Evolutionary conservation across 2,113 vertebrate genomes (phyloP), one percentile per base, ranked within the genome.

Genomic region (Hoplias malabaricus): DNA sequence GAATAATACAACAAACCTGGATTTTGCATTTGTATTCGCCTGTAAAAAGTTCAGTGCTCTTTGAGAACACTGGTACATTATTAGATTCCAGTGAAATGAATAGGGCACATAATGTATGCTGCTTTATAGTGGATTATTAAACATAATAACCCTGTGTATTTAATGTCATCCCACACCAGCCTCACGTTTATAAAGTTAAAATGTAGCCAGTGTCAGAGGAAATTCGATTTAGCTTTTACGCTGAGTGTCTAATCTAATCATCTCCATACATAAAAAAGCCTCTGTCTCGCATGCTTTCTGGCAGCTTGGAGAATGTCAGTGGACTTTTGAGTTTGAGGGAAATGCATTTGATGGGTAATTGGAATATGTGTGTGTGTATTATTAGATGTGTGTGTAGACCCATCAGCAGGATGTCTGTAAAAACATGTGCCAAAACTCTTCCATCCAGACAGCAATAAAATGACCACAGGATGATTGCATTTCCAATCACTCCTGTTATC

Each of bases 181-280:
- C 21, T 57, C 21, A 27, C n/a, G 16, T 23, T 13, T 46, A 46
- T 9, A 50, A 31, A 34, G 11, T 34, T 8, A 71, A 65, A 13
- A 53, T 38, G 23, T 40, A 42, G 16, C 50, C 7, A 27, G 34
- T 42, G 50, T 21, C 43, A 19, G 4, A n/a, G 27, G 21, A 50
- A 65, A 62, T 43, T 19, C 16, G 65, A 75, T 65, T 38, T 2
- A n/a, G 29, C 23, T 31, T 80, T 31, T 69, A 69, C 57, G 62
- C 12, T 16, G 19, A 34, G 16, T 10, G 67, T 40, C 14, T 19
- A 27, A 46, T 56, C 27, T 48, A 48, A 36, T 33, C 4, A 50
- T 71, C 79, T 57, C 40, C 38, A 40, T 36, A 40, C 62, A 63
- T 38, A 48, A 9, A 57, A 50, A 54, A 61, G 42, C 36, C 9